These are phyloP conservation scores for Hedychridium roseum DNA, from an alignment of 2,888 invertebrate species.

Conservation along the genomic window DNA sequence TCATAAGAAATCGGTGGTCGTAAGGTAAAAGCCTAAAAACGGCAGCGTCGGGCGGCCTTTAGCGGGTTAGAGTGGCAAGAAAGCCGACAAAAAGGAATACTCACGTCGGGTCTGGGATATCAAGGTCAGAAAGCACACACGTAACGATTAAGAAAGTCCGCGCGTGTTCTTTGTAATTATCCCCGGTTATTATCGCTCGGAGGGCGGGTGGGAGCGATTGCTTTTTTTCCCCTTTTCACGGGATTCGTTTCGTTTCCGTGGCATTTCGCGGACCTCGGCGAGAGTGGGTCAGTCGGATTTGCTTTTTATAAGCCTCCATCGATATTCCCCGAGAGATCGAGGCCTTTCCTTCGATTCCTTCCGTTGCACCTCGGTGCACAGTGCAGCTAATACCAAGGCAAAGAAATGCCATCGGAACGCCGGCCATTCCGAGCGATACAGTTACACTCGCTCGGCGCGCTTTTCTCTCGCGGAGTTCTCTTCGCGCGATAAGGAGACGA, in stretches of 20 bases:
- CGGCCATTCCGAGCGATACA: too few relatives aligned
- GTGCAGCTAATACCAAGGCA: background rate
- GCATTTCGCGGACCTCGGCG: background rate
- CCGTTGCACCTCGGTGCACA: background rate
- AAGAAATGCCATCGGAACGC: too few relatives aligned
- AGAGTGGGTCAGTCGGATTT: background rate
- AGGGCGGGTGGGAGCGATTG: background rate
- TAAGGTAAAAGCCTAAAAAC: too few relatives aligned
- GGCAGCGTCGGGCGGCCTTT: too few relatives aligned
- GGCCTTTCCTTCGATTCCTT: too few relatives aligned
- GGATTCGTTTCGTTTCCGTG: background rate
- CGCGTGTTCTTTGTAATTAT: background rate
- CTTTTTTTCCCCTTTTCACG: background rate
- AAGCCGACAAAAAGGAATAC: too few relatives aligned
- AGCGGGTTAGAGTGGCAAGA: too few relatives aligned
- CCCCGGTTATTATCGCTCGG: background rate
- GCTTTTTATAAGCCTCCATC: background rate
- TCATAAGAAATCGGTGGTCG: too few relatives aligned
- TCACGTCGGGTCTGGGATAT: background rate
- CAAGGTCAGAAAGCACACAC: slow-evolving; percentile 1
- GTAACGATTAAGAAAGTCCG: background rate
- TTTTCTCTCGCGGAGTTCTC: too few relatives aligned
- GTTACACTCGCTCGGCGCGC: too few relatives aligned
- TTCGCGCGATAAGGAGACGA: too few relatives aligned
- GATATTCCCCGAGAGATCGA: too few relatives aligned